Conservation (phyloP, 2,113 vertebrate species). For the Caretta caretta region DNA sequence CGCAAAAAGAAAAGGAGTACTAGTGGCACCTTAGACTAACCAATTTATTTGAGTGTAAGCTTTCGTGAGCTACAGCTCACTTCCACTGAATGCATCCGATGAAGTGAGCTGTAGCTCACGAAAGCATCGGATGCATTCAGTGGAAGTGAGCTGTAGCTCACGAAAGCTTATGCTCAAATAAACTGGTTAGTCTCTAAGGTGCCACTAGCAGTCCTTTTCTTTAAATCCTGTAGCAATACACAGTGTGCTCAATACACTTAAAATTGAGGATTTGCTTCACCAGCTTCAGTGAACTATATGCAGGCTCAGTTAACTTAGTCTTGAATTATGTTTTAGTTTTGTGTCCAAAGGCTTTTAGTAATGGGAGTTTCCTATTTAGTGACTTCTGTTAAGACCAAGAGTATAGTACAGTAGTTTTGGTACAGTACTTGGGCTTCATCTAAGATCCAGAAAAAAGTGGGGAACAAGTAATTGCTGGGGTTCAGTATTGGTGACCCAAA, state of each 20-base stretch:
- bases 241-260: fast-evolving
- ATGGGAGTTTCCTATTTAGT: background rate
- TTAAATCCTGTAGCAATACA: fast-evolving
- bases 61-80: too few species aligned
- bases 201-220: background rate
- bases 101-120: too few species aligned
- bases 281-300: background rate
- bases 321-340: background rate
- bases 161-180: too few species aligned
- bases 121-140: too few species aligned
- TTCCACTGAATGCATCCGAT: too few species aligned
- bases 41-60: too few species aligned
- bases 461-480: background rate
- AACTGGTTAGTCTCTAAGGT: too few species aligned
- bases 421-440: background rate
- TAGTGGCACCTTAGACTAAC: too few species aligned
- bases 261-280: background rate
- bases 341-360: background rate
- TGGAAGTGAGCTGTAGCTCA: too few species aligned
- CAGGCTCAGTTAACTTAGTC: background rate
- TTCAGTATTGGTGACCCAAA: background rate
- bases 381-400: background rate
- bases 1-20: too few species aligned
- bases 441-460: background rate
- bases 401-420: background rate